Base-by-base conservation (phyloP, 2,797 vertebrate species). In the Fundulus diaphanus region DNA sequence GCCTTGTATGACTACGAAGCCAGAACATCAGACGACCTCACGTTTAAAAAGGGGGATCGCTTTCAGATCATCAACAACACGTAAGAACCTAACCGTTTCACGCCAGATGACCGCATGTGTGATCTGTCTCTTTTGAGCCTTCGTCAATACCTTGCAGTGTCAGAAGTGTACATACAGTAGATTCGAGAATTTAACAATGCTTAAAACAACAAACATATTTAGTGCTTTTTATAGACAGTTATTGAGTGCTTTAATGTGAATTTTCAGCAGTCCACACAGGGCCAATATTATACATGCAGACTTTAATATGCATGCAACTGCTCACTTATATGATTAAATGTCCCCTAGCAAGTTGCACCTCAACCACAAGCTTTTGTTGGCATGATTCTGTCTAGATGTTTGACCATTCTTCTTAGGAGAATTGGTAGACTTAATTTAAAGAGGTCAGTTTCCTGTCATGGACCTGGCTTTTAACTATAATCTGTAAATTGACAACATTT, bases 41-140 rank as follows among this genome's bases (percentile, higher is more conserved):
- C 97, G 20, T 98, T 99, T 90, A 97, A 96, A 92, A 98, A 99
- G 88, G 97, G 97, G 66, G 97, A 99, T 93, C 95, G 97, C 85
- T 99, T 98, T 95, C 97, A 99, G 94, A 98, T 99, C 93, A 98
- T 99, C 92, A 99, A 98, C 92, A 99, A 99, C 77, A 98, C 97
- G 97, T 98, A 93, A 96, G 96, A 51, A 31, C 76, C 15, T 24
- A 31, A 48, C 27, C 8, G 31, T 54, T 44, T 71, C 59, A 70
- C 27, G 7, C n/a, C 59, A 20, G 16, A 15, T 12, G 40, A 24
- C 37, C 11, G 18, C 65, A 22, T 27, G 11, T 16, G 27, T 5
- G n/a, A 68, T 20, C 13, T 78, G 42, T 15, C 31, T 52, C 20
- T 24, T 33, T 37, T 73, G 16, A 71, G 42, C 42, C 3, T 66